A percentile compares a stretch with the other conserved stretches of the same genome.
phyloP scores from a whole-genome alignment of 2,888 invertebrate species.

The Pachymerium ferrugineum region DNA sequence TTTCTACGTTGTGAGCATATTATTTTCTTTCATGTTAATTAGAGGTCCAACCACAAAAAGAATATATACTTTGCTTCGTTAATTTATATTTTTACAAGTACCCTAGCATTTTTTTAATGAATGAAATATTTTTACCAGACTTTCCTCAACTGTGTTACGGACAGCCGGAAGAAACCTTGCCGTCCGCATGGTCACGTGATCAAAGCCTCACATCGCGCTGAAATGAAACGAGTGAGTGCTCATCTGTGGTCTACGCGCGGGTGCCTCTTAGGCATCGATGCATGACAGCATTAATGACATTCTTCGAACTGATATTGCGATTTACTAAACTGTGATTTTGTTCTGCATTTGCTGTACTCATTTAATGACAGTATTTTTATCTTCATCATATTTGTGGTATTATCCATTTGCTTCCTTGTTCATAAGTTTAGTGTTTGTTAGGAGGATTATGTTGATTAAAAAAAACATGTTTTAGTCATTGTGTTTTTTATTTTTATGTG shows the following conservation, averaged over 20 bases:
- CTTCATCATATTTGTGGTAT: no score
- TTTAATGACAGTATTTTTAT: no score
- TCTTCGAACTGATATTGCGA: background rate
- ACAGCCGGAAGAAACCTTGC: background rate
- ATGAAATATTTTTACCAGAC: conserved; percentile 7
- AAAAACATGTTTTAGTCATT: no score
- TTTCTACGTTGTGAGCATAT: background rate
- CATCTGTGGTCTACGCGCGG: conserved; percentile 31
- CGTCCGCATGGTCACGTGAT: background rate
- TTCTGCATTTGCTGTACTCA: background rate
- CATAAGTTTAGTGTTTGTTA: no score
- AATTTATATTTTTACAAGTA: background rate
- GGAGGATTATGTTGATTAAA: no score
- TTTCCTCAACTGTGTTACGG: conserved; percentile 28
- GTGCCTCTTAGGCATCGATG: conserved; percentile 26
- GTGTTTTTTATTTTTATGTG: no score
- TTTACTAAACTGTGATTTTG: background rate
- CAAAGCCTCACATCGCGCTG: background rate
- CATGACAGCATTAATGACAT: background rate
- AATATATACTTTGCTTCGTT: background rate
- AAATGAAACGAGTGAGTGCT: background rate
- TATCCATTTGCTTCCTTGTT: no score
- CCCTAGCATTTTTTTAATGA: background rate
- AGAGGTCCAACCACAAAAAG: background rate
- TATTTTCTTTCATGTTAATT: background rate